Evolutionary conservation across 2,113 vertebrate genomes (phyloP).

Genomic region (Oophaga pumilio): DNA sequence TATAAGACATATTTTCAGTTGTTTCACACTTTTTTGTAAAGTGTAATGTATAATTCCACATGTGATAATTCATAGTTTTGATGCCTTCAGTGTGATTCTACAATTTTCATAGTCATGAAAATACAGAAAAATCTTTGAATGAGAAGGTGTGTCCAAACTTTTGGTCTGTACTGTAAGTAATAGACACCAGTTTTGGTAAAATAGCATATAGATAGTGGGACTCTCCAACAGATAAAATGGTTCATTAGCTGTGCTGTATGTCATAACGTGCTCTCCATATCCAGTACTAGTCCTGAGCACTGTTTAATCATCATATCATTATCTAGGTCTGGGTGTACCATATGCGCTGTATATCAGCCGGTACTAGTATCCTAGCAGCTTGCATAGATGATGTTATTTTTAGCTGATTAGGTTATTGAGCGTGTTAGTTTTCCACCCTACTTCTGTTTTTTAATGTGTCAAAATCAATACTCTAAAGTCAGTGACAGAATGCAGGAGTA

Average conservation of each 20-base stretch:
- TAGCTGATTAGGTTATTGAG: constrained; percentile 30
- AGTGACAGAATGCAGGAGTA: constrained; percentile 7
- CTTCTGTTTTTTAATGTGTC: constrained; percentile 30
- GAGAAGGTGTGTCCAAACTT: too few relatives aligned
- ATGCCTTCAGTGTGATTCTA: too few relatives aligned
- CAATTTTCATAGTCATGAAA: too few relatives aligned
- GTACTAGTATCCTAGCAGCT: constrained; percentile 13
- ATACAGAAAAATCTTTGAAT: too few relatives aligned
- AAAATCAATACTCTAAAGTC: constrained; percentile 30
- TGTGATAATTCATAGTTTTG: too few relatives aligned
- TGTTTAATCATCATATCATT: not conserved
- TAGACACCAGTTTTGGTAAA: too few relatives aligned
- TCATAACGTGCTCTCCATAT: not conserved
- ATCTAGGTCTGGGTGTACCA: not conserved
- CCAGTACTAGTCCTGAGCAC: not conserved
- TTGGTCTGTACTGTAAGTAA: too few relatives aligned
- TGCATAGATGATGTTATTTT: constrained; percentile 34
- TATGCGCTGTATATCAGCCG: constrained; percentile 43
- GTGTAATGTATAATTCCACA: too few relatives aligned
- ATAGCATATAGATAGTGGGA: too few relatives aligned
- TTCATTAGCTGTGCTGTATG: not conserved
- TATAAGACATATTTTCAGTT: too few relatives aligned
- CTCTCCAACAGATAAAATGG: too few relatives aligned
- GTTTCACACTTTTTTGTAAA: too few relatives aligned
- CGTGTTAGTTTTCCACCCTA: constrained; percentile 25